Base-by-base conservation (phyloP, 2,888 invertebrate genomes). In the Rhagonycha fulva region DNA sequence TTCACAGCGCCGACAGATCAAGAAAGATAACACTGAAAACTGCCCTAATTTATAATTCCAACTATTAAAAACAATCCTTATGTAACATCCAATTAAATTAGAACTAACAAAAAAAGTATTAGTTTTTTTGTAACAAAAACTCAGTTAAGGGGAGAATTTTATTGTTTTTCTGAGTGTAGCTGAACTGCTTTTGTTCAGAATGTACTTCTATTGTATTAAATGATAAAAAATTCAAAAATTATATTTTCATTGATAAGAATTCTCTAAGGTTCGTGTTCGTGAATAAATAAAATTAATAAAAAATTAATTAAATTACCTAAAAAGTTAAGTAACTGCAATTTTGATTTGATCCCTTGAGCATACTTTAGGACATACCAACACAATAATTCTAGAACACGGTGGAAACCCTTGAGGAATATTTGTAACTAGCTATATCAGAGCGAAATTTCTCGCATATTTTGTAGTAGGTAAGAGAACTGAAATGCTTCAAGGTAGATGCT, bases 371-470 rank as follows among this genome's bases (percentile, higher is more conserved):
- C 76, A 72, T 72, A 72, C 69, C 72, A 66, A 67, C 72, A 76
- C 24, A 66, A 66, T 73, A 76, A 76, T 72, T 75, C 32, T 62
- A 68, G 28, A 71, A 32, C 71, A 72, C 66, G 69, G 67, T 61
- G 24, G 32, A 66, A 61, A 70, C 66, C 63, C 67, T 66, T 62
- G n/a, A 28, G 66, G 72, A 76, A 76, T 76, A 76, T 76, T 76
- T 72, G 72, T 70, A 70, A 76, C 76, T 62, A 76, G 72, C 72
- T 72, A 14, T 63, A 69, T 28, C 23, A 66, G 72, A 70, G 61
- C 62, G 70, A 72, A 76, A 76, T 72, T 76, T 72, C 70, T 28
- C 32, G 72, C 76, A 76, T 76, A 76, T 32, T 76, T 72, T 67
- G 28, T 61, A 66, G 28, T 24, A 75, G 72, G 74, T 74, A 70